Base-by-base conservation (phyloP, 1,140 invertebrate genomes). In the Drosophila lini region DNA sequence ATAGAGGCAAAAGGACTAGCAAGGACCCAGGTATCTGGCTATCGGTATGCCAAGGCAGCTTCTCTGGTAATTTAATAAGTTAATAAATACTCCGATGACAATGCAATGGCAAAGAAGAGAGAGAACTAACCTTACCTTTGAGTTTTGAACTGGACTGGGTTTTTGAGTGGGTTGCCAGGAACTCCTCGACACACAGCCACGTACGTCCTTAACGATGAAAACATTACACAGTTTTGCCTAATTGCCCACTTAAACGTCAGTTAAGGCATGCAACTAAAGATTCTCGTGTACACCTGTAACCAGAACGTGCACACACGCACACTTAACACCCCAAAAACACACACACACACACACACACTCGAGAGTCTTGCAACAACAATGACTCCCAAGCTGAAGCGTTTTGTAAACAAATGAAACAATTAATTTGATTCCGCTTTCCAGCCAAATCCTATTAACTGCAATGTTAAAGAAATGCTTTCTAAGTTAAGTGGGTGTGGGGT, bases 321-420 rank as follows among this genome's bases (percentile, higher is more conserved):
- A 28, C 25, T 7, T 9, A 42, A 28, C 25, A 11, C 25, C 15
- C 13, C 19, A 25, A 19, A 25, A 13, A 4, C 13, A 22, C 38
- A 25, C 5, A 11, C 22, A 40, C 28, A 42, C 16, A 6, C 45
- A 32, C 25, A 34, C 31, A 11, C n/a, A 38, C 47, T 70, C 74
- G 47, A 71, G 59, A 64, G n/a, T 61, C 40, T 63, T 58, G 65
- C 67, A 85, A 48, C 61, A 65, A 75, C 47, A 85, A 57, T 74
- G 58, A 68, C 52, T 55, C 1, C 2, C 2, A 1, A 10, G 52
- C 34, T 64, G 45, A 19, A 62, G 59, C 65, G 67, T 73, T 88
- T 79, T 80, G 67, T 78, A 80, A 80, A 68, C 69, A 88, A 89
- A 89, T 78, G 69, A 78, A 80, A 89, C 84, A 88, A 89, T 89